phyloP scores from a whole-genome alignment of 2,888 invertebrate genomes.

The Philhelius pedissequus region DNA sequence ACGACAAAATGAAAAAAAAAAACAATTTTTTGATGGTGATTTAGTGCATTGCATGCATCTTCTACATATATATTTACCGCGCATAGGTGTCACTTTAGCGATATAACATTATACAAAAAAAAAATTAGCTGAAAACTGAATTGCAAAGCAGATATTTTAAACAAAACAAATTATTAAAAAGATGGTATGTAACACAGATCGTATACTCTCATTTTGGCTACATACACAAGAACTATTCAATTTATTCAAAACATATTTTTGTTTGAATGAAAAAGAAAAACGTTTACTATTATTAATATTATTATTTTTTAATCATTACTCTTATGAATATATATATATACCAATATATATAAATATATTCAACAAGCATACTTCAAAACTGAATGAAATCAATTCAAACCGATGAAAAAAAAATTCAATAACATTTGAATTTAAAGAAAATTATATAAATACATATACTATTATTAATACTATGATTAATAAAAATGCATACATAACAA shows the following conservation, averaged over 20 bases:
- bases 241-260: conserved; percentile 54
- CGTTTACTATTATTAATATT: conserved; percentile 36
- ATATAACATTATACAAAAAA: conserved; percentile 24
- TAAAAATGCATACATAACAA: conserved; percentile 65
- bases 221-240: conserved; percentile 35
- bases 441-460: conserved; percentile 64
- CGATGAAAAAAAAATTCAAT: conserved; percentile 17
- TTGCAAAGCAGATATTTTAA: conserved; percentile 57
- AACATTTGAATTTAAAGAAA: conserved; percentile 50
- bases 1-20: not conserved
- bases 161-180: conserved; percentile 3
- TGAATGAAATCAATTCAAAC: conserved; percentile 54
- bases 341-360: conserved; percentile 30
- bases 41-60: conserved; percentile 61
- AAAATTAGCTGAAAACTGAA: conserved; percentile 54
- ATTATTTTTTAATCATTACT: conserved; percentile 47
- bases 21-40: conserved; percentile 55
- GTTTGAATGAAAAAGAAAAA: conserved; percentile 32
- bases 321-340: conserved; percentile 47
- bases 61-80: conserved; percentile 44
- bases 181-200: conserved; percentile 44
- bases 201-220: conserved; percentile 41
- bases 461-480: conserved; percentile 69
- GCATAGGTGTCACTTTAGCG: conserved; percentile 62
- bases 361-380: conserved; percentile 49